Evolutionary conservation across 1,140 invertebrate species (phyloP).

Genomic region (Drosophila mayri): DNA sequence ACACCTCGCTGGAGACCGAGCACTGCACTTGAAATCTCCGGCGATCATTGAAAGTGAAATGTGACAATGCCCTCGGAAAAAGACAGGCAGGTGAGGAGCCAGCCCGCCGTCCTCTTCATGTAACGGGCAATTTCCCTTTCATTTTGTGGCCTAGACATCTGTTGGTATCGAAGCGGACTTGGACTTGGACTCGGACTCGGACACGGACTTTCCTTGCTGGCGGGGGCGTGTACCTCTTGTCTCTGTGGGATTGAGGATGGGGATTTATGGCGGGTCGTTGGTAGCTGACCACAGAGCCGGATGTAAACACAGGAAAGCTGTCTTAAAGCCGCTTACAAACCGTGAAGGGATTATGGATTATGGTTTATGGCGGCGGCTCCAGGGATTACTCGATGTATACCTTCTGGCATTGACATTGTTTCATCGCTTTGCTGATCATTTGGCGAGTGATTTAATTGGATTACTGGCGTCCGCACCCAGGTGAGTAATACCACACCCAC

Average conservation of each 20-base stretch:
- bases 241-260: background rate
- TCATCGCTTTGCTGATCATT: slow-evolving; percentile 62
- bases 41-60: slow-evolving; percentile 75
- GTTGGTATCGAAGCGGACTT: slow-evolving; percentile 24
- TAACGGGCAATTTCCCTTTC: slow-evolving; percentile 69
- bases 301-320: slow-evolving; percentile 21
- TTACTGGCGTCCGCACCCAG: slow-evolving; percentile 38
- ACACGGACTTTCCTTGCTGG: slow-evolving; percentile 29
- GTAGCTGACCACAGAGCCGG: slow-evolving; percentile 31
- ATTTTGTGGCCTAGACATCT: slow-evolving; percentile 47
- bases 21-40: slow-evolving; percentile 39
- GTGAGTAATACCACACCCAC: slow-evolving; percentile 44
- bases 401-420: slow-evolving; percentile 75
- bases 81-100: slow-evolving; percentile 9
- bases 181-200: background rate
- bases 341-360: slow-evolving; percentile 32
- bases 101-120: slow-evolving; percentile 8
- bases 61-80: slow-evolving; percentile 72
- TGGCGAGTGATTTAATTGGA: slow-evolving; percentile 64
- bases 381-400: background rate
- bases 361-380: background rate
- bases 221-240: slow-evolving; percentile 36
- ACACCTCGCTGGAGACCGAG: slow-evolving; percentile 48
- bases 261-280: slow-evolving; percentile 25
- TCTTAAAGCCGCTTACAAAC: slow-evolving; percentile 5